Evolutionary conservation across 2,888 invertebrate species (phyloP), one percentile per base, ranked within the genome.

Genomic region (Acanthosepion esculentum): DNA sequence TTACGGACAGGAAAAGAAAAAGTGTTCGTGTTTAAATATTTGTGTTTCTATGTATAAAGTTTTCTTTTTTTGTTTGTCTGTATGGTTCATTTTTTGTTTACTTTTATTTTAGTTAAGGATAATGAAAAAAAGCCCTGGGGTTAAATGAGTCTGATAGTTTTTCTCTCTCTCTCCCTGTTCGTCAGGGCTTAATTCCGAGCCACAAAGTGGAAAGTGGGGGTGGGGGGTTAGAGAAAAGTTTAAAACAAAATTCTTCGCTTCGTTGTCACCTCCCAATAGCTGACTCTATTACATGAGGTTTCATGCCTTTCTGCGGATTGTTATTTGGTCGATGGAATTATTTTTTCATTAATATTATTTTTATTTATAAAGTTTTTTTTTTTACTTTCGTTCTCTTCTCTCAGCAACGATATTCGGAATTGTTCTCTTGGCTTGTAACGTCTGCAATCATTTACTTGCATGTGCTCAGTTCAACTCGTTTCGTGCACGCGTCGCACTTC

Each of bases 401-500:
- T 78, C 78, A n/a, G 29, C n/a, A 10, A 78, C 78, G 29, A 78
- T 78, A n/a, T 78, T 29, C n/a, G 8, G 29, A 78, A 78, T 29
- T 78, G 78, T 78, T 78, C 78, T 78, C n/a, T 78, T 78, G 78
- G n/a, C 55, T 55, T 55, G 55, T 18, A 18, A 55, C 55, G 78
- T 29, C 12, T 78, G 78, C 78, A 29, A 41, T 8, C 10, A 78
- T 78, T 78, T 95, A 97, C 95, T 96, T 97, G 98, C 98, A 98
- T 97, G 98, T 98, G 97, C 98, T 98, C 95, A 98, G 98, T 96
- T 98, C 98, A 94, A 98, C 98, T 97, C 98, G 98, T 96, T 98
- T 98, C 96, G 98, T 98, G 97, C 99, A 99, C 92, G 98, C 98
- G 97, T 98, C 98, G 98, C 99, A 99, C 98, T 98, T 98, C 95